These are phyloP conservation scores for Egretta garzetta DNA, from an alignment of 2,113 vertebrate genomes.

Conservation along the genomic window DNA sequence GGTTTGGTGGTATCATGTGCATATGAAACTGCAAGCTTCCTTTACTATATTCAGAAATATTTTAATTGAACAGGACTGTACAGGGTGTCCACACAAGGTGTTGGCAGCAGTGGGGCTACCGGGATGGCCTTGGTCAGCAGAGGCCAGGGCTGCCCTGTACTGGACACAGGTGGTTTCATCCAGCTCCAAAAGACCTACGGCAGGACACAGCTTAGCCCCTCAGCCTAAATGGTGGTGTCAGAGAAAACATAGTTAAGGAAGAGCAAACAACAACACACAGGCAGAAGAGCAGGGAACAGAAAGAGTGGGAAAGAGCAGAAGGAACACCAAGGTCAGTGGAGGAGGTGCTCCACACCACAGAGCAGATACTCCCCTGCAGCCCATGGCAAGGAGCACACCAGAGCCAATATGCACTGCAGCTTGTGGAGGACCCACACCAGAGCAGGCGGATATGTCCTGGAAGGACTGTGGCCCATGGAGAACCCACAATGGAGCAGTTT, in stretches of 20 bases:
- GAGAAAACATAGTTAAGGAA: neutral
- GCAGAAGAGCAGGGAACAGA: neutral
- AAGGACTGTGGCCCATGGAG: rapidly evolving
- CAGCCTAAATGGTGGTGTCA: neutral
- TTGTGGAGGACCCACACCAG: neutral
- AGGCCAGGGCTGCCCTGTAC: neutral
- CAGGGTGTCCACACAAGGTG: neutral
- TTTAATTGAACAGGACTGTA: neutral
- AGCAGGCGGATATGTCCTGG: neutral
- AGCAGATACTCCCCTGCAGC: neutral
- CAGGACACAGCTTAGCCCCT: neutral
- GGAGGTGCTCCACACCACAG: rapidly evolving
- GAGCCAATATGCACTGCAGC: neutral
- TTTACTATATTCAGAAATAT: neutral
- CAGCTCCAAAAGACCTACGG: rapidly evolving
- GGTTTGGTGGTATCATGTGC: neutral
- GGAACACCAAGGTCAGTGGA: neutral
- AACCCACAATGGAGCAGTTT: neutral
- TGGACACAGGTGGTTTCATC: neutral
- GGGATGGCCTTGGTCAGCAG: neutral
- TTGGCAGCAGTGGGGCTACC: neutral
- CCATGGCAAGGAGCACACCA: rapidly evolving
- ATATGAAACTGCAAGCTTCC: neutral
- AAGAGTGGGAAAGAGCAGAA: neutral
- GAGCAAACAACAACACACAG: neutral